A percentile compares a stretch with the other conserved stretches of the same genome.
These are phyloP conservation scores for Zoroaster sp. DNA, from an alignment of 53 echinoderm and acorn worm species.

Conservation along the genomic window DNA sequence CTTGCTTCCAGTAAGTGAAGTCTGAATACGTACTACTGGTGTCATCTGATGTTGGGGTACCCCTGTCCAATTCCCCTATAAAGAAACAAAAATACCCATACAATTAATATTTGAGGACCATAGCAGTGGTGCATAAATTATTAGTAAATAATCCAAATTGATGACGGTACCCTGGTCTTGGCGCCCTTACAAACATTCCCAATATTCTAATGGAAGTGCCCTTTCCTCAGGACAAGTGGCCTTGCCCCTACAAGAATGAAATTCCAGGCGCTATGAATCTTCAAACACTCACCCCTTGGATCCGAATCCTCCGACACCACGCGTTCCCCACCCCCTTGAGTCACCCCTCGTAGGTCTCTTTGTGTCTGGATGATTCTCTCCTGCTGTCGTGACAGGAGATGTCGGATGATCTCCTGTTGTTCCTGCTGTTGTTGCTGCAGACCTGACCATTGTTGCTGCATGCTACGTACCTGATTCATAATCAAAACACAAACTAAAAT, in stretches of 20 bases:
- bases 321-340: neutral
- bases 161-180: too few relatives aligned
- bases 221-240: too few relatives aligned
- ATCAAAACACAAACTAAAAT: too few relatives aligned
- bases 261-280: too few relatives aligned
- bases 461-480: conserved; percentile 21
- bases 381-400: conserved; percentile 63
- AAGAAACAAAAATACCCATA: neutral
- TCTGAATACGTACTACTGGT: conserved; percentile 71
- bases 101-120: neutral
- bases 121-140: too few relatives aligned
- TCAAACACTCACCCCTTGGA: conserved; percentile 21
- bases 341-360: neutral
- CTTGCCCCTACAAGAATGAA: too few relatives aligned
- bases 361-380: conserved; percentile 46
- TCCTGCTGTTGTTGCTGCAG: conserved; percentile 71
- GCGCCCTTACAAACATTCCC: too few relatives aligned
- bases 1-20: conserved; percentile 77
- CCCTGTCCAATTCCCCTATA: neutral
- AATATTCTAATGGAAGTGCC: too few relatives aligned
- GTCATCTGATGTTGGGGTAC: conserved; percentile 57
- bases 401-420: conserved; percentile 59
- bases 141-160: too few relatives aligned
- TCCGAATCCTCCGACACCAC: neutral
- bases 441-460: conserved; percentile 68